Conservation (phyloP, 1,140 invertebrate genomes). For the Drosophila sp. region DNA sequence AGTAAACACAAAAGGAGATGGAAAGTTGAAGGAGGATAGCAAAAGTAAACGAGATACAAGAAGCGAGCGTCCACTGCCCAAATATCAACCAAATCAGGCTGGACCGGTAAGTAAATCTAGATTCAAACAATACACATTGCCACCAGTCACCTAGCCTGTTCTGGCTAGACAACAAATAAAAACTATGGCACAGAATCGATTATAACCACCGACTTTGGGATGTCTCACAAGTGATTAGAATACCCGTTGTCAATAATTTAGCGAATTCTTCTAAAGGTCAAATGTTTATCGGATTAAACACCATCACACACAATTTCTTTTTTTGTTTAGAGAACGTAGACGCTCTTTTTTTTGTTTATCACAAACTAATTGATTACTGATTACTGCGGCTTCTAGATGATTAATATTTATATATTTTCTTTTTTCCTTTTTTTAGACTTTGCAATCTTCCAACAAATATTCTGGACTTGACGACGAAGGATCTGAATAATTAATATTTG, state of each 20-base stretch:
- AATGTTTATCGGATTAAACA: too few relatives aligned
- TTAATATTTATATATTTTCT: conserved; percentile 1
- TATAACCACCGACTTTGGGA: not conserved
- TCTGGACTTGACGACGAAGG: conserved; percentile 74
- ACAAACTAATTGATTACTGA: too few relatives aligned
- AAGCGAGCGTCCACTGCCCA: conserved; percentile 14
- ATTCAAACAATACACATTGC: not conserved
- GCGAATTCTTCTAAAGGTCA: too few relatives aligned
- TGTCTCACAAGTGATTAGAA: too few relatives aligned
- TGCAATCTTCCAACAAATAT: conserved; percentile 75
- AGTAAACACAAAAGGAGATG: conserved; percentile 10
- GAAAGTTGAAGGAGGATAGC: conserved; percentile 9
- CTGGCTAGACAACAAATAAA: not conserved
- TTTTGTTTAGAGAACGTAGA: too few relatives aligned
- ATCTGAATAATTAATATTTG: conserved; percentile 67
- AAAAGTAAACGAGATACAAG: conserved; percentile 15
- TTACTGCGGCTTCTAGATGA: too few relatives aligned
- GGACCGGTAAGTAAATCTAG: conserved; percentile 16
- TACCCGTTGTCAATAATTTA: too few relatives aligned
- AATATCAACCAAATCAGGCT: conserved; percentile 21
- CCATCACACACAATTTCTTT: too few relatives aligned
- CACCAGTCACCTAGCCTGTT: not conserved
- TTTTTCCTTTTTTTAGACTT: conserved; percentile 47
- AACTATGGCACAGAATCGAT: not conserved
- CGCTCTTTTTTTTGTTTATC: too few relatives aligned